Evolutionary conservation across 2,113 vertebrate species (phyloP).

Genomic region (Apeltes quadracus): DNA sequence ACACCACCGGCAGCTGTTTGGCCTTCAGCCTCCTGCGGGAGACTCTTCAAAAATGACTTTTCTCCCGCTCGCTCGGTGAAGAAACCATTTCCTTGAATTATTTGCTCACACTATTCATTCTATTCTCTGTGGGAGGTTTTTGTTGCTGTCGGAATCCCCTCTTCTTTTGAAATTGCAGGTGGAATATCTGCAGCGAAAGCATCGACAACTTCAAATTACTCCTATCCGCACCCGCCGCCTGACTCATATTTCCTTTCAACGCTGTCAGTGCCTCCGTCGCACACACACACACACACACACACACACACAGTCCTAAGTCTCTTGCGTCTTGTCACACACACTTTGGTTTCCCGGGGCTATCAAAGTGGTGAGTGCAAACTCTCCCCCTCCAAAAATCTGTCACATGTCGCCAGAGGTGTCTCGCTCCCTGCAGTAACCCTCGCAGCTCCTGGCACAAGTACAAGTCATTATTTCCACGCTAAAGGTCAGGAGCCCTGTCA

Average conservation of each 20-base stretch:
- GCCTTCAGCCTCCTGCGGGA: constrained; percentile 15
- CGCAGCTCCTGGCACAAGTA: constrained; percentile 71
- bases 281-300: constrained; percentile 26
- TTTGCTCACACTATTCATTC: background rate
- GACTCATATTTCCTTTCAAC: constrained; percentile 72
- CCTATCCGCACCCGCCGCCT: constrained; percentile 62
- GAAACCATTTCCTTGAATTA: constrained; percentile 1
- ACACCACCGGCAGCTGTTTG: constrained; percentile 28
- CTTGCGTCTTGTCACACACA: constrained; percentile 73
- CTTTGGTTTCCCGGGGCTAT: constrained; percentile 73
- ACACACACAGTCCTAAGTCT: constrained; percentile 55
- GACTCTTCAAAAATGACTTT: too few relatives aligned
- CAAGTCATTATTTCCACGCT: constrained; percentile 80
- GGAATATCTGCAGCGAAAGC: constrained; percentile 59
- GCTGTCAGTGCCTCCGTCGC: constrained; percentile 46
- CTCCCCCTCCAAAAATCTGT: constrained; percentile 72
- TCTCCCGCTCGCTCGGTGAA: background rate
- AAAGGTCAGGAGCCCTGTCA: constrained; percentile 79
- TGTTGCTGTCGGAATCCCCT: constrained; percentile 20
- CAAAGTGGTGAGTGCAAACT: constrained; percentile 76
- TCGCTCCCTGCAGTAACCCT: constrained; percentile 66
- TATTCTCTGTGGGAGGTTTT: background rate
- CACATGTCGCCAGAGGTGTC: constrained; percentile 76
- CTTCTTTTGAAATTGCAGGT: constrained; percentile 27
- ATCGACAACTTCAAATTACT: constrained; percentile 68